Conservation (phyloP, 2,888 invertebrate species). For the Epinotia demarniana region DNA sequence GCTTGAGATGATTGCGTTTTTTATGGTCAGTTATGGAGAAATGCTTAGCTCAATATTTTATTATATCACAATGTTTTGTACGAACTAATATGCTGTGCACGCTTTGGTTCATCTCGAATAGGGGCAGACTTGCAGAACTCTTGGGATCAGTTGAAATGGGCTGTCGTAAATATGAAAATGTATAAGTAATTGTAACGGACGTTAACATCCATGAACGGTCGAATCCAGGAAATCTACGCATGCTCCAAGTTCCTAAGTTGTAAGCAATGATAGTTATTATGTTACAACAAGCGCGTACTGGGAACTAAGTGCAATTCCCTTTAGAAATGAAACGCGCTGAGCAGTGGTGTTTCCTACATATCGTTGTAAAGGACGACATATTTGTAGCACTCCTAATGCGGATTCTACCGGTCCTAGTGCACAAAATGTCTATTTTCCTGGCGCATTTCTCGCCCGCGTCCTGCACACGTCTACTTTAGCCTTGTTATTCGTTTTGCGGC, state of each 20-base stretch:
- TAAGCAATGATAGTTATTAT: background rate
- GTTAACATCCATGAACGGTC: too few relatives aligned
- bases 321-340: background rate
- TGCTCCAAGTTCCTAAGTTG: background rate
- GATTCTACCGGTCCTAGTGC: constrained; percentile 6
- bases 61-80: too few relatives aligned
- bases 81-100: too few relatives aligned
- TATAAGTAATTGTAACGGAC: too few relatives aligned
- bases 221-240: background rate
- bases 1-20: background rate
- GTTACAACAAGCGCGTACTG: background rate
- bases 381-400: constrained; percentile 6
- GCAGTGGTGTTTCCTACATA: background rate
- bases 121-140: too few relatives aligned
- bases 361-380: background rate
- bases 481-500: background rate
- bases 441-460: background rate
- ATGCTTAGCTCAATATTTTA: too few relatives aligned
- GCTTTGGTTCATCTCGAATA: too few relatives aligned
- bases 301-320: background rate
- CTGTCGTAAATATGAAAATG: too few relatives aligned
- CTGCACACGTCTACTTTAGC: background rate
- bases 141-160: too few relatives aligned
- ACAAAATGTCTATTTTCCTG: constrained; percentile 7
- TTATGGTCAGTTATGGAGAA: constrained; percentile 1